A percentile compares a stretch with the other conserved stretches of the same genome.
phyloP scores from a whole-genome alignment of 1,140 invertebrate species.

The Apis cerana region DNA sequence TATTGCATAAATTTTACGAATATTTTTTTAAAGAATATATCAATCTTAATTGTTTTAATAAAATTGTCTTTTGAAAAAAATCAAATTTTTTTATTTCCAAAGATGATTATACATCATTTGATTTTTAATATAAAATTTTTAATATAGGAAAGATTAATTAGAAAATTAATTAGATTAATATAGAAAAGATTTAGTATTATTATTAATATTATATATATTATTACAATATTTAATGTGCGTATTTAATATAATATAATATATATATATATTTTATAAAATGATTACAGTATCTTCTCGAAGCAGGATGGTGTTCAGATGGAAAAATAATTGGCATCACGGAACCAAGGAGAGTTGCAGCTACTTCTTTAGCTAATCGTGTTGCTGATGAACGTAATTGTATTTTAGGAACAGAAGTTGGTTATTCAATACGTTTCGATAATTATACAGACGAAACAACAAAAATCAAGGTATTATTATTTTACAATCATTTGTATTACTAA shows the following conservation, averaged over 20 bases:
- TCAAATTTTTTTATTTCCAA: too few species aligned
- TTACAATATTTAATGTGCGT: not conserved
- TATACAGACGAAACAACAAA: conserved; percentile 87
- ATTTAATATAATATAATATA: too few species aligned
- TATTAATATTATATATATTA: not conserved
- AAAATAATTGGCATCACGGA: conserved; percentile 93
- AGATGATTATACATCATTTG: too few species aligned
- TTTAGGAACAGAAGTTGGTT: conserved; percentile 94
- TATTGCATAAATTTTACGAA: too few species aligned
- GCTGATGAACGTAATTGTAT: conserved; percentile 92
- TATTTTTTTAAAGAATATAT: too few species aligned
- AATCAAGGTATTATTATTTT: conserved; percentile 87
- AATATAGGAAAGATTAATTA: too few species aligned
- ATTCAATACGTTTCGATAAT: conserved; percentile 95
- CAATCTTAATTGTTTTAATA: too few species aligned
- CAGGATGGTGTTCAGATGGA: conserved; percentile 90
- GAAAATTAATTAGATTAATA: too few species aligned
- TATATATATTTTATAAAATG: conserved; percentile 59
- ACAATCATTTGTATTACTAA: too few species aligned
- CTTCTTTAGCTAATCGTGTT: conserved; percentile 93
- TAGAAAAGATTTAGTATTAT: too few species aligned
- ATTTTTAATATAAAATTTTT: too few species aligned
- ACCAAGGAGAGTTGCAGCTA: conserved; percentile 94
- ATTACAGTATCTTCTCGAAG: conserved; percentile 92
- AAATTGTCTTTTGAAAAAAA: too few species aligned